Percentiles rank a stretch among this genome's conserved stretches.
These are phyloP conservation scores for Clarias pachynema DNA, from an alignment of 2,797 vertebrate species.

Conservation along the genomic window DNA sequence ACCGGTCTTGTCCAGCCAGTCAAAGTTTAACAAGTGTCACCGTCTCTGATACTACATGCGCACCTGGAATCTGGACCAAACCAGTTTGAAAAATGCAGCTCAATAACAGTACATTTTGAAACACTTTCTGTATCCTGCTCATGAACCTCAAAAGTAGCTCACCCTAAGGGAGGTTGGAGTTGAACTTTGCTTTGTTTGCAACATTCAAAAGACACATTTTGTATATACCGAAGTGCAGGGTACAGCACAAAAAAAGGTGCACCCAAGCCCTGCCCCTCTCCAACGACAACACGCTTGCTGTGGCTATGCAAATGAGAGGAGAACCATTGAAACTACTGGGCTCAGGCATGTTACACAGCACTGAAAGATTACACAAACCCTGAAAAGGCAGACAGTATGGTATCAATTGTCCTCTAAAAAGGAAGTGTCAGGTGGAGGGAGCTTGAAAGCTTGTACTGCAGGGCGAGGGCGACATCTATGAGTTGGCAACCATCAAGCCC, in stretches of 20 bases:
- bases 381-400: not conserved
- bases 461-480: slow-evolving; percentile 36
- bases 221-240: not conserved
- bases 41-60: slow-evolving; percentile 27
- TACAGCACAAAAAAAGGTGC: not conserved
- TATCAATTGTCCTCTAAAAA: slow-evolving; percentile 18
- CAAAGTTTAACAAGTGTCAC: slow-evolving; percentile 46
- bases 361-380: not conserved
- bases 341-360: not conserved
- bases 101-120: not conserved
- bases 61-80: slow-evolving; percentile 29
- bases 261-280: slow-evolving; percentile 4
- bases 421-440: slow-evolving; percentile 1
- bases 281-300: not conserved
- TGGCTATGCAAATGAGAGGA: slow-evolving; percentile 38
- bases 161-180: not conserved
- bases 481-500: slow-evolving; percentile 5
- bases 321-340: slow-evolving; percentile 34
- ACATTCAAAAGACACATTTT: not conserved
- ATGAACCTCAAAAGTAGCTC: not conserved
- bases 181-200: not conserved
- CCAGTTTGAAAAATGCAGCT: slow-evolving; percentile 21
- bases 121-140: not conserved
- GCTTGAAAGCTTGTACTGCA: not conserved
- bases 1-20: slow-evolving; percentile 49